Base-by-base conservation (phyloP, 2,113 vertebrate genomes). In the Gobio gobio region DNA sequence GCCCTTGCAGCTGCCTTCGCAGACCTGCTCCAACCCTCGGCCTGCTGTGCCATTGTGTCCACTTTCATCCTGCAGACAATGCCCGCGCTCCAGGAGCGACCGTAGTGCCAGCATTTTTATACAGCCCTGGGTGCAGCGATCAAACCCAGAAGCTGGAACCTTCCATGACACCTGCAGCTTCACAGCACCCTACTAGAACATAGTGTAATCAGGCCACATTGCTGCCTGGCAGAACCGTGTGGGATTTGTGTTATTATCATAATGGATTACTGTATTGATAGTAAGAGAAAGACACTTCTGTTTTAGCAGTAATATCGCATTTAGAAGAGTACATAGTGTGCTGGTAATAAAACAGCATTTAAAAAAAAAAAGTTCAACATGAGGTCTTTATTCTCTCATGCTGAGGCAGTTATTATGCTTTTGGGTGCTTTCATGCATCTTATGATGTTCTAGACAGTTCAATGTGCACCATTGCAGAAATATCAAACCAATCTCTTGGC, bases 41-140 rank as follows among this genome's bases (percentile, higher is more conserved):
- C 93, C 92, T 91, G 91, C 93, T 90, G 91, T 86, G 93, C 91
- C 91, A 93, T 92, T 94, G 91, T 95, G 91, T 72, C 92, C 77
- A 86, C 83, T 91, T 85, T 89, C 82, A 79, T 85, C 80, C 80
- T 68, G 10, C 43, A 70, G 85, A 90, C 86, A 89, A 90, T 91
- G 85, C 77, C 83, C 63, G 47, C 90, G 4, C 77, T 45, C 64
- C 85, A 77, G 87, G 82, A 78, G 22, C 86, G 64, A 90, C 87
- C 86, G 86, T 80, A 89, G 85, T 88, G 72, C 87, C 88, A 86
- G 86, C 79, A 83, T 88, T 91, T 90, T 89, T 83, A 79, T 87
- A 83, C 82, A 87, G 90, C 93, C 90, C 89, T 87, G 85, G 89
- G 86, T 83, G 86, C 88, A 90, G 26, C 88, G 88, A 91, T 86